Percentiles rank a stretch among this genome's conserved stretches.
These are phyloP conservation scores for Bufo gargarizans DNA, from an alignment of 2,113 vertebrate genomes.

Conservation along the genomic window DNA sequence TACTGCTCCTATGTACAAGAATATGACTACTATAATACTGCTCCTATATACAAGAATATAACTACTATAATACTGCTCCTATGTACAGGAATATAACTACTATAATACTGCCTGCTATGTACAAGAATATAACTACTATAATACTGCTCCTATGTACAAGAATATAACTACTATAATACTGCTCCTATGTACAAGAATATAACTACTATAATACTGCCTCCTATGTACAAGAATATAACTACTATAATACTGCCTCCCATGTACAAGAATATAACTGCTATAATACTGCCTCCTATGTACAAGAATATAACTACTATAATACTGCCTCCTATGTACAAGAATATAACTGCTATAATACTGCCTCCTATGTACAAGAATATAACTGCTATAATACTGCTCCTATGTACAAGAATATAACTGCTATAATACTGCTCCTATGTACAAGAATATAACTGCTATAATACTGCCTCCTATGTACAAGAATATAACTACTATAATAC, in stretches of 20 bases:
- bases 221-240: not conserved
- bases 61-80: not conserved
- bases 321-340: too few species aligned
- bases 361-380: too few species aligned
- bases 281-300: too few species aligned
- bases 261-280: not conserved
- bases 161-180: not conserved
- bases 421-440: too few species aligned
- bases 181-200: not conserved
- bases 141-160: not conserved
- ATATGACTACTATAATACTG: not conserved
- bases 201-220: not conserved
- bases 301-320: too few species aligned
- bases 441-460: too few species aligned
- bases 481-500: slow-evolving; percentile 4
- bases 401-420: too few species aligned
- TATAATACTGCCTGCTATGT: not conserved
- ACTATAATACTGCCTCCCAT: not conserved
- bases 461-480: not conserved
- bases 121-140: slow-evolving; percentile 10
- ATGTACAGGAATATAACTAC: slow-evolving; percentile 4
- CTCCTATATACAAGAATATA: not conserved
- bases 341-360: too few species aligned
- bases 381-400: too few species aligned
- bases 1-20: not conserved